These are phyloP conservation scores for Telenomus remus DNA, from an alignment of 1,140 invertebrate genomes.

Conservation along the genomic window DNA sequence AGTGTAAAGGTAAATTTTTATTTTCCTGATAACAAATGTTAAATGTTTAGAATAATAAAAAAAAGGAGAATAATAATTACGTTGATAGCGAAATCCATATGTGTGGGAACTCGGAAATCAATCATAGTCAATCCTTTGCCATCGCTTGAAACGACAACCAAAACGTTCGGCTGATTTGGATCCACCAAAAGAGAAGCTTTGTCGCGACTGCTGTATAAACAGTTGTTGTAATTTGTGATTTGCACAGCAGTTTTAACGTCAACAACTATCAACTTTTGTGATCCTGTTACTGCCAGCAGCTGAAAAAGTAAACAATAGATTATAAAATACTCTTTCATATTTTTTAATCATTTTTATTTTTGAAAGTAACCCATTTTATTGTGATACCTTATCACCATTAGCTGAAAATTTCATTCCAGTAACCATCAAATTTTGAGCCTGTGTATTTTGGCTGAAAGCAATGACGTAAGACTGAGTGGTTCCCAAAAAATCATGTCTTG, in stretches of 20 bases:
- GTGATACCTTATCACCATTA: conserved; percentile 22
- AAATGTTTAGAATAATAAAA: no score
- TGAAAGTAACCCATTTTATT: no score
- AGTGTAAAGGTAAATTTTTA: conserved; percentile 1
- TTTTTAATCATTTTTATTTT: no score
- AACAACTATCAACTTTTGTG: conserved; percentile 13
- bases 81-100: conserved; percentile 32
- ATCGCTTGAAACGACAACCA: conserved; percentile 28
- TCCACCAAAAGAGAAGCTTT: conserved; percentile 21
- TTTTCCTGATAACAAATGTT: no score
- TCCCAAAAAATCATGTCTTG: conserved; percentile 30
- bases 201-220: conserved; percentile 27
- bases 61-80: no score
- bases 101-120: conserved; percentile 29
- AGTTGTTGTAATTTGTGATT: conserved; percentile 35
- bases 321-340: no score
- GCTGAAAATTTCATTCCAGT: conserved; percentile 36
- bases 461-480: conserved; percentile 24
- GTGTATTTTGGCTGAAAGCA: conserved; percentile 23
- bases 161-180: conserved; percentile 33
- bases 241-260: conserved; percentile 30
- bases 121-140: conserved; percentile 32
- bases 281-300: conserved; percentile 28
- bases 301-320: conserved; percentile 4
- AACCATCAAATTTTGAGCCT: conserved; percentile 15